These are phyloP conservation scores for Tympanoctomys barrerae DNA, from an alignment of 2,797 vertebrate genomes.

Conservation along the genomic window DNA sequence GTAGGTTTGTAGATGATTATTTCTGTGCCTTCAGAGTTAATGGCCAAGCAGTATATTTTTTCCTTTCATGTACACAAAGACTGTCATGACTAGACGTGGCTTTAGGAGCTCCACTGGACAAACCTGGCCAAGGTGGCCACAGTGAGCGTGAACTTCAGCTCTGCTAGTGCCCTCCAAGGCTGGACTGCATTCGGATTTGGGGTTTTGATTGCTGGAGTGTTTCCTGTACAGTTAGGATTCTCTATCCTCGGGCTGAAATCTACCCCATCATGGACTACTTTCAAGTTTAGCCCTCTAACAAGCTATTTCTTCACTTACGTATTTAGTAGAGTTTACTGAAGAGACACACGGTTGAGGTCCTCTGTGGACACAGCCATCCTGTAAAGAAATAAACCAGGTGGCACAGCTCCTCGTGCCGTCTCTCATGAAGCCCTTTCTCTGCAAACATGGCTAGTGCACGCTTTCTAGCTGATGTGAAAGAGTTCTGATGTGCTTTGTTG, in stretches of 20 bases:
- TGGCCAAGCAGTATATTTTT: neutral
- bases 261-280: neutral
- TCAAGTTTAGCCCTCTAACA: neutral
- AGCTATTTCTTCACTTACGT: neutral
- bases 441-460: neutral
- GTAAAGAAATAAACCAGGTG: neutral
- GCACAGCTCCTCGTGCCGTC: neutral
- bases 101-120: neutral
- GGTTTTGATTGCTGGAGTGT: neutral
- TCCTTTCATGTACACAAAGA: neutral
- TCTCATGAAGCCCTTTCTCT: neutral
- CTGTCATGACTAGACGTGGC: neutral
- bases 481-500: neutral
- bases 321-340: neutral
- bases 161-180: neutral
- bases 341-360: neutral
- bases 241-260: neutral
- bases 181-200: neutral
- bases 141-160: neutral
- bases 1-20: neutral
- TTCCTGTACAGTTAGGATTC: neutral
- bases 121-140: neutral
- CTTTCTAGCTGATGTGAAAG: neutral
- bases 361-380: rapidly evolving
- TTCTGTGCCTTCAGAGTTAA: neutral